Conservation (phyloP, 2,113 vertebrate genomes). For the Origma solitaria region DNA sequence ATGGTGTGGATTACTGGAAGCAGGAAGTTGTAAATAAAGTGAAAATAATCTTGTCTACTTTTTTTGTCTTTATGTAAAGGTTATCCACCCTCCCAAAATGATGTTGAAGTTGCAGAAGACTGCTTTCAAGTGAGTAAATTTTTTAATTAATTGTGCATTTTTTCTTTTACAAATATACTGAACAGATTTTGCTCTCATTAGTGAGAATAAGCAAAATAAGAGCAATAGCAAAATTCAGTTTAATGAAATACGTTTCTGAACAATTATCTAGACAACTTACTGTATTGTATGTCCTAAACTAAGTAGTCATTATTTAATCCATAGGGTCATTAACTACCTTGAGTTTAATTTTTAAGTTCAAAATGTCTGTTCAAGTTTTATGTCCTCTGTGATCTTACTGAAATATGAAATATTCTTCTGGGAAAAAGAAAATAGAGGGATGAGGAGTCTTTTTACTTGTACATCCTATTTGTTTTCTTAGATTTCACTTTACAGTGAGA, state of each 20-base stretch:
- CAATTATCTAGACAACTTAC: background rate
- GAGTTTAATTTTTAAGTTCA: background rate
- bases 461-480: background rate
- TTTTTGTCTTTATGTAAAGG: constrained; percentile 63
- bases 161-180: background rate
- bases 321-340: background rate
- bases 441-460: background rate
- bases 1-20: background rate
- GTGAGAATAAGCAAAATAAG: background rate
- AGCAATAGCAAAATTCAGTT: background rate
- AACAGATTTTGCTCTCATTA: background rate
- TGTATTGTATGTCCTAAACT: background rate
- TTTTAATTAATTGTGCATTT: background rate
- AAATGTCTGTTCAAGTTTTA: background rate
- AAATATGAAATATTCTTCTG: background rate
- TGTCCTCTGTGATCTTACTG: background rate
- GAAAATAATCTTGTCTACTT: background rate
- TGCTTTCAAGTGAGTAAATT: constrained; percentile 83
- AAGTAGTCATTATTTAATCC: background rate
- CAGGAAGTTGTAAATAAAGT: background rate
- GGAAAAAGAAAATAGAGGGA: background rate
- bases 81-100: constrained; percentile 78
- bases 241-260: background rate
- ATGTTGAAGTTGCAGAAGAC: constrained; percentile 80
- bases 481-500: background rate